These are phyloP conservation scores for Andrena hattorfiana DNA, from an alignment of 2,888 invertebrate genomes.

Conservation along the genomic window DNA sequence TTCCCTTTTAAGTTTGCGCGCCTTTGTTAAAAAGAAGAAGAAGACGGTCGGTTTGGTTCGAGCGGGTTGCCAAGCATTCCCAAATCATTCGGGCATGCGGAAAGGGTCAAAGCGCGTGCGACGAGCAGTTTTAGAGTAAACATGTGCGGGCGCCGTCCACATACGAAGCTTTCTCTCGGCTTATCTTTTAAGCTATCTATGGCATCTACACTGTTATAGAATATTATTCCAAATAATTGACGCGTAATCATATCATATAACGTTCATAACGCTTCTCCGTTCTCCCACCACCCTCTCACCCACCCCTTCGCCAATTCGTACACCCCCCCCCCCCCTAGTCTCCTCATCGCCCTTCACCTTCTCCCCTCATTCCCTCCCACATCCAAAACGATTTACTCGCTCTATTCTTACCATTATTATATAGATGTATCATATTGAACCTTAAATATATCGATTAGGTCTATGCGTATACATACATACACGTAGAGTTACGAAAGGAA, in stretches of 20 bases:
- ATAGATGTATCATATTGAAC: slow-evolving; percentile 76
- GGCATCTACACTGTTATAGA: slow-evolving; percentile 74
- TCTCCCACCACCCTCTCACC: slow-evolving; percentile 40
- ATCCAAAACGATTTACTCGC: slow-evolving; percentile 64
- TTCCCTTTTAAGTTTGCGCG: background rate
- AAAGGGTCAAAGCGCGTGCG: slow-evolving; percentile 19
- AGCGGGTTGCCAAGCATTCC: slow-evolving; percentile 39
- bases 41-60: slow-evolving; percentile 9
- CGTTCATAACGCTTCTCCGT: slow-evolving; percentile 73
- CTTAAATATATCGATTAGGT: slow-evolving; percentile 69
- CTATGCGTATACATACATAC: slow-evolving; percentile 49
- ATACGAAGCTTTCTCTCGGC: slow-evolving; percentile 78
- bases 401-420: slow-evolving; percentile 74
- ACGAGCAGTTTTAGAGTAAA: slow-evolving; percentile 50
- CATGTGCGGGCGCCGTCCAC: slow-evolving; percentile 82
- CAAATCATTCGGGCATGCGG: slow-evolving; percentile 59
- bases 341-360: slow-evolving; percentile 8
- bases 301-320: slow-evolving; percentile 7
- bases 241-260: slow-evolving; percentile 80
- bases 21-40: slow-evolving; percentile 1
- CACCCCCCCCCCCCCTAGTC: background rate
- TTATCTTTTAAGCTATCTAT: slow-evolving; percentile 73
- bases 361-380: slow-evolving; percentile 32
- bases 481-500: slow-evolving; percentile 42
- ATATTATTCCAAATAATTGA: slow-evolving; percentile 76